Conservation (phyloP, 2,113 vertebrate genomes). For the Callaeas wilsoni region DNA sequence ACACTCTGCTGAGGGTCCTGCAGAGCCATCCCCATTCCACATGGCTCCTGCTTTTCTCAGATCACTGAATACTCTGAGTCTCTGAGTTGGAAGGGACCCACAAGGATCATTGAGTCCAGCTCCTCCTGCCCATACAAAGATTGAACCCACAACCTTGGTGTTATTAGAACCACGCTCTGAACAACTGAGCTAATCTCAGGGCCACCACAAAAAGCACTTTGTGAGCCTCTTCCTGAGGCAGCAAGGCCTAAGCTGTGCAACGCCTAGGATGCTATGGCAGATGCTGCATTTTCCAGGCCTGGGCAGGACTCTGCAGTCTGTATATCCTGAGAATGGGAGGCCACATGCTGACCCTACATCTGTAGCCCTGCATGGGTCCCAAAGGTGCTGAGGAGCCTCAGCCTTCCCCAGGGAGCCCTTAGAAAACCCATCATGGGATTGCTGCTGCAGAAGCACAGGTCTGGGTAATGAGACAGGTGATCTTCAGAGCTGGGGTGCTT, state of each 20-base stretch:
- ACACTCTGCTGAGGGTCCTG: fast-evolving
- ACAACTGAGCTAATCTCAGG: not conserved
- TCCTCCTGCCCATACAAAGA: not conserved
- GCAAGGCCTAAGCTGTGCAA: not conserved
- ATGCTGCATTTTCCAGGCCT: not conserved
- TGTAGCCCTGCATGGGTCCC: not conserved
- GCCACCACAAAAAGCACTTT: not conserved
- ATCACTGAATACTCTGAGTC: not conserved
- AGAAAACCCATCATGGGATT: not conserved
- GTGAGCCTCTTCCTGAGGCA: not conserved
- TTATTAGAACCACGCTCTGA: fast-evolving
- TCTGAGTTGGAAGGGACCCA: not conserved
- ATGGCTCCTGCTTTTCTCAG: not conserved
- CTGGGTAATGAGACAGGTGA: not conserved
- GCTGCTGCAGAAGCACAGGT: not conserved
- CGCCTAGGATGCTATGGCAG: not conserved
- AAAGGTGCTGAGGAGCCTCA: not conserved
- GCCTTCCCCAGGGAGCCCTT: not conserved
- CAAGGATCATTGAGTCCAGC: not conserved
- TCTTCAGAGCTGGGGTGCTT: not conserved
- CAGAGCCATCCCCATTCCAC: not conserved
- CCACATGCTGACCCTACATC: not conserved
- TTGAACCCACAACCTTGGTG: not conserved
- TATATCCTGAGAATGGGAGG: not conserved
- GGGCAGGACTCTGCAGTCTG: not conserved